These are phyloP conservation scores for Pseudomugil gertrudae DNA, from an alignment of 2,797 vertebrate genomes.

Conservation along the genomic window DNA sequence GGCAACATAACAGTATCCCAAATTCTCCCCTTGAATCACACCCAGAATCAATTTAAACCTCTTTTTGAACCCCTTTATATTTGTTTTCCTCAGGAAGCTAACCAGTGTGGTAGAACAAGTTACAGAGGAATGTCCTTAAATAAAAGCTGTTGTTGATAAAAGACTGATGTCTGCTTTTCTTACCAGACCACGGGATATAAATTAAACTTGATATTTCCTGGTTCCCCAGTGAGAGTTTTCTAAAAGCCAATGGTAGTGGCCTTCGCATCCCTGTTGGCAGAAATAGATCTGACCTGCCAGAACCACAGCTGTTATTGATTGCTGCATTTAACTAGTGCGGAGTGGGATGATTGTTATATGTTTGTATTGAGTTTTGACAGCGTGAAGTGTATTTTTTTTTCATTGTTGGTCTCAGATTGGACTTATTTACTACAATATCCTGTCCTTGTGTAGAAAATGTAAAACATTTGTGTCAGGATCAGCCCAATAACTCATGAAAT, in stretches of 20 bases:
- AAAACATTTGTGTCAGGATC: background rate
- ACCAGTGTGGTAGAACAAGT: background rate
- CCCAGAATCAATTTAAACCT: background rate
- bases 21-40: background rate
- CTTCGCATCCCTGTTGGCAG: background rate
- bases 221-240: background rate
- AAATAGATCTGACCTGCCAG: background rate
- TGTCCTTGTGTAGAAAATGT: background rate
- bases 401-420: background rate
- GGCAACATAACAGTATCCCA: no score
- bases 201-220: background rate
- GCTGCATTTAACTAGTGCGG: slow-evolving; percentile 6
- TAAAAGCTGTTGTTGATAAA: background rate
- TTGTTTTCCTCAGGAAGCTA: background rate
- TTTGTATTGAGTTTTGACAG: slow-evolving; percentile 2
- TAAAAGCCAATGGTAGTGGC: background rate
- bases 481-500: no score
- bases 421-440: background rate
- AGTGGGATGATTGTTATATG: background rate
- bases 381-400: background rate
- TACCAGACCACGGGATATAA: background rate
- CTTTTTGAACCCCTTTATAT: background rate
- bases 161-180: background rate
- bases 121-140: background rate
- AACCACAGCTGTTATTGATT: slow-evolving; percentile 7